These are phyloP conservation scores for Imbricaverruca yamaguchii DNA, from an alignment of 2,888 invertebrate genomes.

Conservation along the genomic window DNA sequence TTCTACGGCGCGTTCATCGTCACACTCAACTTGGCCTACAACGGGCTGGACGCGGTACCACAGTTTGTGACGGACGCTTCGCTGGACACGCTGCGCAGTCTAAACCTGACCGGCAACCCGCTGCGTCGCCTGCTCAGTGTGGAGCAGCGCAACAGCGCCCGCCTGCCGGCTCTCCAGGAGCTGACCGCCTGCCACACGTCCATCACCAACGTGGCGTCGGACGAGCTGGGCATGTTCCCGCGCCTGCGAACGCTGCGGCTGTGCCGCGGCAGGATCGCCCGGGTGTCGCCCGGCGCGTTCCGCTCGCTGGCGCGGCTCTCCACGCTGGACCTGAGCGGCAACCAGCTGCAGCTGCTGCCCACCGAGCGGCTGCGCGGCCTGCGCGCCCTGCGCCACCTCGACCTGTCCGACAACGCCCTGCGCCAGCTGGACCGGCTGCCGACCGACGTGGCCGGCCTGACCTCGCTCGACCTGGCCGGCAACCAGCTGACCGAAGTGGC, in stretches of 20 bases:
- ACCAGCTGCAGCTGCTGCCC: slow-evolving; percentile 73
- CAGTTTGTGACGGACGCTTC: slow-evolving; percentile 57
- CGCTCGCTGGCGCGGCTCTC: slow-evolving; percentile 65
- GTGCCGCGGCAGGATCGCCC: slow-evolving; percentile 74
- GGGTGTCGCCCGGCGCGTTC: slow-evolving; percentile 68
- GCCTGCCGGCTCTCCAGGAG: slow-evolving; percentile 29
- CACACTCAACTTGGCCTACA: slow-evolving; percentile 36
- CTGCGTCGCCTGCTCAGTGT: slow-evolving; percentile 42
- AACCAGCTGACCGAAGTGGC: slow-evolving; percentile 70
- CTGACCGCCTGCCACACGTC: slow-evolving; percentile 52
- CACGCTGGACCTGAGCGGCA: slow-evolving; percentile 76
- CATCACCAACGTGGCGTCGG: slow-evolving; percentile 69
- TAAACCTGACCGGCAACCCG: slow-evolving; percentile 77
- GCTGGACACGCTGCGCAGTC: slow-evolving; percentile 60
- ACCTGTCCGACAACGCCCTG: slow-evolving; percentile 37
- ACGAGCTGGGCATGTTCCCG: slow-evolving; percentile 69
- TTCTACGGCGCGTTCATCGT: slow-evolving; percentile 33
- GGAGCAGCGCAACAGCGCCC: slow-evolving; percentile 26
- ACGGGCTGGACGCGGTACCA: slow-evolving; percentile 35
- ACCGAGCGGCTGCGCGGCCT: slow-evolving; percentile 32
- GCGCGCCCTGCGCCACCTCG: slow-evolving; percentile 34
- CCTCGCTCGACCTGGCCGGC: slow-evolving; percentile 67
- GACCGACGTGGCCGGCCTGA: slow-evolving; percentile 43
- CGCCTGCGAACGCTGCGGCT: slow-evolving; percentile 72
- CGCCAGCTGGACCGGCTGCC: slow-evolving; percentile 36